A percentile compares a stretch with the other conserved stretches of the same genome.
Evolutionary conservation across 2,888 invertebrate genomes (phyloP).

Genomic region (Dasypolia templi): DNA sequence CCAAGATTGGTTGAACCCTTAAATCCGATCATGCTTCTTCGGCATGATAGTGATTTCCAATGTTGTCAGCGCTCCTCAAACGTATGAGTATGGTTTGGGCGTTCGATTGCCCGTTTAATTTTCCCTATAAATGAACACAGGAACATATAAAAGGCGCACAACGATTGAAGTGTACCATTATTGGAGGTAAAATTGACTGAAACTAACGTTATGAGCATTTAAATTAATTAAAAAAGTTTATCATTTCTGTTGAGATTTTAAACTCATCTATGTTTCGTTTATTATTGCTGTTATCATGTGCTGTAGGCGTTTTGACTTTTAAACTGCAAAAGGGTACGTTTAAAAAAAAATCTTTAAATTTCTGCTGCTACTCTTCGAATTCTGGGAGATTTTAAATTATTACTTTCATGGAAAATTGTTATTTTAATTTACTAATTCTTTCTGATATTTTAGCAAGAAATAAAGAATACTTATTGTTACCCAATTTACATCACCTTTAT

Average conservation of each 20-base stretch:
- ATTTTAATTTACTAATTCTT: too few species aligned
- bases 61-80: neutral
- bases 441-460: too few species aligned
- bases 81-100: neutral
- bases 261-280: constrained; percentile 57
- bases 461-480: too few species aligned
- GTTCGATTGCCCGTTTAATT: neutral
- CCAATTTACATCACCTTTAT: neutral
- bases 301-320: constrained; percentile 46
- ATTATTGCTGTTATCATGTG: constrained; percentile 43
- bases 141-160: constrained; percentile 26
- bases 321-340: constrained; percentile 39
- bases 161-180: constrained; percentile 7
- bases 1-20: too few species aligned
- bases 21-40: neutral
- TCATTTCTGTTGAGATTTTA: constrained; percentile 11
- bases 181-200: constrained; percentile 9
- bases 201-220: constrained; percentile 33
- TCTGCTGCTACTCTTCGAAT: neutral
- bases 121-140: constrained; percentile 32
- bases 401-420: too few species aligned
- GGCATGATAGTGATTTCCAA: neutral
- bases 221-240: neutral
- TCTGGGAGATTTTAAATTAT: neutral
- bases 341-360: neutral